Percentiles rank a stretch among this genome's conserved stretches.
These are phyloP conservation scores for Casuarius casuarius DNA, from an alignment of 2,113 vertebrate genomes.

Conservation along the genomic window DNA sequence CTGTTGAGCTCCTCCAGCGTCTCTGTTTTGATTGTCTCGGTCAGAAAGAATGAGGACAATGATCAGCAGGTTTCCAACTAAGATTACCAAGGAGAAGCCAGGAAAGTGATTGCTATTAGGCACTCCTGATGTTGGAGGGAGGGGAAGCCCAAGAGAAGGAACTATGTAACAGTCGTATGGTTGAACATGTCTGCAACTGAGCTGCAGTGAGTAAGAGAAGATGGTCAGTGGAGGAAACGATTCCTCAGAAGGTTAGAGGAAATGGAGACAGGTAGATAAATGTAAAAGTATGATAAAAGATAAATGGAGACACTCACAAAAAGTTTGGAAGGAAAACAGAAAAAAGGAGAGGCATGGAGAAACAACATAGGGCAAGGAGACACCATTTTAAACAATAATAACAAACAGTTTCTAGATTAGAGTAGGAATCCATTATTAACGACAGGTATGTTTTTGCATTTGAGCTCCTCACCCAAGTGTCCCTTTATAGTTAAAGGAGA, in stretches of 20 bases:
- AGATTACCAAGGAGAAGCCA: not conserved
- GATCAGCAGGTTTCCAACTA: not conserved
- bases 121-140: not conserved
- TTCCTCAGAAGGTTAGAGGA: not conserved
- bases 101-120: not conserved
- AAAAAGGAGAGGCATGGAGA: not conserved
- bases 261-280: not conserved
- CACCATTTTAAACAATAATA: not conserved
- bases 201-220: not conserved
- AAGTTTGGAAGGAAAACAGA: not conserved
- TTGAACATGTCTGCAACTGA: not conserved
- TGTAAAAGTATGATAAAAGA: not conserved
- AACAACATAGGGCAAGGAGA: not conserved
- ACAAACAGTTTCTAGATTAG: not conserved
- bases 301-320: not conserved
- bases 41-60: not conserved
- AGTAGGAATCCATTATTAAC: not conserved
- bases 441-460: not conserved
- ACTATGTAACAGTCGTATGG: not conserved
- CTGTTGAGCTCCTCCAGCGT: no score
- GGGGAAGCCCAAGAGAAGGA: not conserved
- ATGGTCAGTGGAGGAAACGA: not conserved
- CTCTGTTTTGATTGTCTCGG: not conserved
- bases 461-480: not conserved
- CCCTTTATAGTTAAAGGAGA: not conserved